These are phyloP conservation scores for Platysternon megacephalum DNA, from an alignment of 2,113 vertebrate species.

Conservation along the genomic window DNA sequence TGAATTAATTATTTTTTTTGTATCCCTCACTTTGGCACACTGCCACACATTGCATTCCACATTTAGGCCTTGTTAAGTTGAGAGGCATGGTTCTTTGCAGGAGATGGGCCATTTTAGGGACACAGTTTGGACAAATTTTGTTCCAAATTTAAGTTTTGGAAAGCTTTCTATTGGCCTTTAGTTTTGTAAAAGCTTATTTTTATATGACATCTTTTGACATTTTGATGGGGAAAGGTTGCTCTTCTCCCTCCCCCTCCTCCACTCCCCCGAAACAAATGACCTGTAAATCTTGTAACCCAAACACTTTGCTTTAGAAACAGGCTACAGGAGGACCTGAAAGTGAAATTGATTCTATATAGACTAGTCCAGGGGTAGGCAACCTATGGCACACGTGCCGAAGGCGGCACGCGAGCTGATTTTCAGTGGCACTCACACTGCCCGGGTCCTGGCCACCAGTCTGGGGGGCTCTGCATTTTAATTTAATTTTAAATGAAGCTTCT, in stretches of 20 bases:
- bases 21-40: not conserved
- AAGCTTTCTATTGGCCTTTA: not conserved
- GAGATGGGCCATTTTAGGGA: not conserved
- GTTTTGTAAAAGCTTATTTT: not conserved
- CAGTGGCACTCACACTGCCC: no score
- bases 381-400: no score
- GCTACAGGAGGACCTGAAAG: not conserved
- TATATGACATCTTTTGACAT: not conserved
- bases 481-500: no score
- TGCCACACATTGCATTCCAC: not conserved
- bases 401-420: no score
- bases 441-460: no score
- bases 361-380: no score
- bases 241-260: no score
- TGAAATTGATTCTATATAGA: not conserved
- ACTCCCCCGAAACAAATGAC: not conserved
- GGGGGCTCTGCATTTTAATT: no score
- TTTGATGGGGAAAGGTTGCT: not conserved
- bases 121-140: not conserved
- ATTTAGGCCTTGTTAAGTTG: not conserved
- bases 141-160: not conserved
- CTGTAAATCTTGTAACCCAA: not conserved
- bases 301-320: not conserved
- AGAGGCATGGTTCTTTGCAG: not conserved
- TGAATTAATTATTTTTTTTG: not conserved